These are phyloP conservation scores for Caenorhabditis sinica DNA, from an alignment of 2,888 invertebrate genomes.

Conservation along the genomic window DNA sequence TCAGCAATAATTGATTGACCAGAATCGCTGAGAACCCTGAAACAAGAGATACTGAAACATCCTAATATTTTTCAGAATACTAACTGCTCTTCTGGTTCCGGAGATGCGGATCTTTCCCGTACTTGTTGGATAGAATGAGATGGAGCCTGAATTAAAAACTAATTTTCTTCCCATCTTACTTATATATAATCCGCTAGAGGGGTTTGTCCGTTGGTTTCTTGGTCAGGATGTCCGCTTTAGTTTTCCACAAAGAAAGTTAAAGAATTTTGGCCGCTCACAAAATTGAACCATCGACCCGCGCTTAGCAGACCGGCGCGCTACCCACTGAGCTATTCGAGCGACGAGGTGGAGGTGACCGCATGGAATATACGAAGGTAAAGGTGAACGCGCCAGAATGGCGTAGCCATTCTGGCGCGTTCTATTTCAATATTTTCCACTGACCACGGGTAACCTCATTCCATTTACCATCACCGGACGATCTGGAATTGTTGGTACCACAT, in stretches of 20 bases:
- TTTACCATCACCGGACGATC: slow-evolving; percentile 56
- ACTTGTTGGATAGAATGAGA: slow-evolving; percentile 38
- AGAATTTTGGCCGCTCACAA: no score
- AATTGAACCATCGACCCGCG: no score
- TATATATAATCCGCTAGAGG: no score
- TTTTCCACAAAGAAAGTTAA: no score
- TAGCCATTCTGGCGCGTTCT: no score
- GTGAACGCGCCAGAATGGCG: no score
- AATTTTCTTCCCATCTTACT: not conserved
- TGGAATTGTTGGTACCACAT: slow-evolving; percentile 43
- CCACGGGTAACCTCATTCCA: slow-evolving; percentile 58
- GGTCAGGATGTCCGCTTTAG: no score
- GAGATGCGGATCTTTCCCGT: slow-evolving; percentile 48
- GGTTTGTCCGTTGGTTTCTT: no score
- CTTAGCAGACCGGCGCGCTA: no score
- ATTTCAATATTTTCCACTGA: slow-evolving; percentile 21
- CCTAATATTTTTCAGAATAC: not conserved
- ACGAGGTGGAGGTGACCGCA: no score
- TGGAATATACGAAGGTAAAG: no score
- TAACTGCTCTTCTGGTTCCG: slow-evolving; percentile 68
- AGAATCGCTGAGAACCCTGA: slow-evolving; percentile 45
- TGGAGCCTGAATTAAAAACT: slow-evolving; percentile 49
- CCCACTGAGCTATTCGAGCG: no score
- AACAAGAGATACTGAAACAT: not conserved
- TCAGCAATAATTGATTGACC: slow-evolving; percentile 15